Conservation (phyloP, 2,888 invertebrate genomes). For the Rosalia funebris region DNA sequence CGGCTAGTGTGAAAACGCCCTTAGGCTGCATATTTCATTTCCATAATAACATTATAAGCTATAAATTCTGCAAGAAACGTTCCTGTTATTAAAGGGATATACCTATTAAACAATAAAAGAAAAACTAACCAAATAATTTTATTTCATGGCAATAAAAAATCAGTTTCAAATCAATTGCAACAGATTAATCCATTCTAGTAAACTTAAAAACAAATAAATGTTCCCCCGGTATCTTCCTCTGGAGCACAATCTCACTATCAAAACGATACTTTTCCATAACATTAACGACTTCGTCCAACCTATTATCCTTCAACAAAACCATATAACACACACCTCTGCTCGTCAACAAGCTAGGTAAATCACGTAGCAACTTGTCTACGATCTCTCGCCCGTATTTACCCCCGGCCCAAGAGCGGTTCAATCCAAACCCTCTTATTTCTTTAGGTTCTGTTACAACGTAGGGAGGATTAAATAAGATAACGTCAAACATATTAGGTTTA, state of each 20-base stretch:
- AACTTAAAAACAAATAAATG: slow-evolving; percentile 81
- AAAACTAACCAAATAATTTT: too few species aligned
- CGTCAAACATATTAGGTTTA: slow-evolving; percentile 74
- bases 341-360: slow-evolving; percentile 78
- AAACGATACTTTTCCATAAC: slow-evolving; percentile 71
- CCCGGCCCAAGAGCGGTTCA: slow-evolving; percentile 82
- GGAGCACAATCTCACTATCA: slow-evolving; percentile 70
- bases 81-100: too few species aligned
- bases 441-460: slow-evolving; percentile 89
- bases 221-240: slow-evolving; percentile 87
- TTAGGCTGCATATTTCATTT: too few species aligned
- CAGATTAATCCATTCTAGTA: too few species aligned
- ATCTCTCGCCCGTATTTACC: slow-evolving; percentile 80
- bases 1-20: too few species aligned
- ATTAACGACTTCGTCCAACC: slow-evolving; percentile 75
- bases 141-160: too few species aligned
- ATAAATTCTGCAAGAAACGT: too few species aligned
- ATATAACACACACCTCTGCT: slow-evolving; percentile 85
- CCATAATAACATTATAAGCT: too few species aligned
- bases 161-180: too few species aligned
- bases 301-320: slow-evolving; percentile 89
- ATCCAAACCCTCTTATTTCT: slow-evolving; percentile 72
- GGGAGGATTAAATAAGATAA: slow-evolving; percentile 96
- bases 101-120: too few species aligned
- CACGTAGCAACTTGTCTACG: slow-evolving; percentile 77